phyloP scores from a whole-genome alignment of 2,113 vertebrate species.

The Marmota flaviventris region DNA sequence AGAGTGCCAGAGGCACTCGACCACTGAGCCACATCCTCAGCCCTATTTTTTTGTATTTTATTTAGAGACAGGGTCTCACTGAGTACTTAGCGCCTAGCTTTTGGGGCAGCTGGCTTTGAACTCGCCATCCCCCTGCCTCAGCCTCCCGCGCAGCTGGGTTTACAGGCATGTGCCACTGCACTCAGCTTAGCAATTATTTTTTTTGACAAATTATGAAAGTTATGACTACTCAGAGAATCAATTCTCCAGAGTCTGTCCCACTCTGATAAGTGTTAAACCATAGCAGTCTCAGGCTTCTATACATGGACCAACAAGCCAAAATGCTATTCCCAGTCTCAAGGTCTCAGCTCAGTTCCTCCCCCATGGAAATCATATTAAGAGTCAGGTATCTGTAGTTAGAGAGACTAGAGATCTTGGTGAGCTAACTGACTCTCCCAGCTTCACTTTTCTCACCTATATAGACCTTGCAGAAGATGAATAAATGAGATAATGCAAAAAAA shows the following conservation, averaged over 20 bases:
- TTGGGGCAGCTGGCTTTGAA: no score
- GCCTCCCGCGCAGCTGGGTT: no score
- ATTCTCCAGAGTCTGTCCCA: neutral
- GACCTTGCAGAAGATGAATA: neutral
- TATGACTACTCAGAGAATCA: neutral
- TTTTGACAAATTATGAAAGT: slow-evolving; percentile 18
- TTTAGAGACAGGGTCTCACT: no score
- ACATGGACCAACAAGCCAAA: neutral
- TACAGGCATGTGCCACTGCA: no score
- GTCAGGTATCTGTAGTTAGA: neutral
- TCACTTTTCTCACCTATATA: neutral
- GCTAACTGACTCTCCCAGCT: neutral
- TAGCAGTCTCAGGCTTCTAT: neutral
- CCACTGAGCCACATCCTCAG: no score
- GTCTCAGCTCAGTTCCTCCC: neutral
- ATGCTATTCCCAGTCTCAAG: neutral
- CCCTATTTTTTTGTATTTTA: no score
- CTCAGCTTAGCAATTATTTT: neutral
- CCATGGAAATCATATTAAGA: neutral
- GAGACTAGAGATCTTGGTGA: neutral
- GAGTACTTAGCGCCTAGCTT: no score
- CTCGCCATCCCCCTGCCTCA: no score
- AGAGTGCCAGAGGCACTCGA: no score
- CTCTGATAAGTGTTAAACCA: neutral
- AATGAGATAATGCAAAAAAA: neutral